phyloP scores from a whole-genome alignment of 2,888 invertebrate genomes.

The Sisyra nigra region DNA sequence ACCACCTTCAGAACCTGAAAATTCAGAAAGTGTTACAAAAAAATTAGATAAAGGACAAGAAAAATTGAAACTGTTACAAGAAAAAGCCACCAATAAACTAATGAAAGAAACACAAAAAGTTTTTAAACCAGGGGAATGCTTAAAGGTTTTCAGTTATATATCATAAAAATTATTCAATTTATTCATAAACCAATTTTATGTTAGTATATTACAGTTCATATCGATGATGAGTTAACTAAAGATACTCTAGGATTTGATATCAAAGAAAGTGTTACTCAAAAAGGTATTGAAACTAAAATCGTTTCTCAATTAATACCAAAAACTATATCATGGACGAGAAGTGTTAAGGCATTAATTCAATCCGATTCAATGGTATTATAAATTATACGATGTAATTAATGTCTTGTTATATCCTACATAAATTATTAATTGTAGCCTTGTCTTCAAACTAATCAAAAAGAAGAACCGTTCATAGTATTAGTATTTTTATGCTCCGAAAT shows the following conservation, averaged over 20 bases:
- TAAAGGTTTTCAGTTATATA: no score
- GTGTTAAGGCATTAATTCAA: conserved; percentile 14
- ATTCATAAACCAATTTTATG: no score
- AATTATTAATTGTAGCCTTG: conserved; percentile 12
- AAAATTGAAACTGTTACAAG: no score
- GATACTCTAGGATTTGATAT: not conserved
- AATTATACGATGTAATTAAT: no score
- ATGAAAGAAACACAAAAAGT: no score
- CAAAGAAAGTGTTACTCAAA: not conserved
- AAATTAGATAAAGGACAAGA: no score
- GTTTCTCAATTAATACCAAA: conserved; percentile 22
- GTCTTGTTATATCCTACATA: no score
- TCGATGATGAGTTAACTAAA: not conserved
- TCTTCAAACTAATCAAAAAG: conserved; percentile 14
- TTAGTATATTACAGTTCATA: not conserved
- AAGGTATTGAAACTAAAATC: conserved; percentile 19
- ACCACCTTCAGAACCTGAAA: no score
- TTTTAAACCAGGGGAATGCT: no score
- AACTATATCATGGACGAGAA: conserved; percentile 28
- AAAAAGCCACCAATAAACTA: no score
- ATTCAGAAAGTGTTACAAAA: no score
- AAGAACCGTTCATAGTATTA: conserved; percentile 23
- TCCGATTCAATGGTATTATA: not conserved
- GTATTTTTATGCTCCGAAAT: conserved; percentile 26
- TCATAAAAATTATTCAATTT: no score